Conservation (phyloP, 2,888 invertebrate genomes). For the Drosophila robusta region DNA sequence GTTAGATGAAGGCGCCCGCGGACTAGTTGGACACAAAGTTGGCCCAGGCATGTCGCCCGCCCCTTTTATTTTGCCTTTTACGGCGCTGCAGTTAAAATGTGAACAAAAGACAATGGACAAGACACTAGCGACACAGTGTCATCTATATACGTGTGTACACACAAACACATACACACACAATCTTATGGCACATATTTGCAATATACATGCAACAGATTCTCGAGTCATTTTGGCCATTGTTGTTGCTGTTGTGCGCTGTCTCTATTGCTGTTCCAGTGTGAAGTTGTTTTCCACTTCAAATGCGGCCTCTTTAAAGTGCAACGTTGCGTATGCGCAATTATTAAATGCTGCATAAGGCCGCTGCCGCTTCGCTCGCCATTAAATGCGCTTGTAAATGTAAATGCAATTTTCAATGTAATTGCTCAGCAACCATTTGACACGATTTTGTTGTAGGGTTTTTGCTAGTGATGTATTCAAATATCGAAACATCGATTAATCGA, state of each 20-base stretch:
- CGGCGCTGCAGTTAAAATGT: constrained; percentile 48
- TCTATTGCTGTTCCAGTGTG: constrained; percentile 23
- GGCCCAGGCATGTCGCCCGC: constrained; percentile 41
- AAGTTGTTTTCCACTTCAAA: constrained; percentile 58
- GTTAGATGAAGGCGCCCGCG: constrained; percentile 56
- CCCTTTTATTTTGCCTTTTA: constrained; percentile 28
- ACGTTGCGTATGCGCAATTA: constrained; percentile 77
- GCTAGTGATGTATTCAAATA: constrained; percentile 10
- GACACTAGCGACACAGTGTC: constrained; percentile 43
- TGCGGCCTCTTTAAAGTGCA: constrained; percentile 63
- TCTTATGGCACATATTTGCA: constrained; percentile 5
- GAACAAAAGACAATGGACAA: constrained; percentile 59
- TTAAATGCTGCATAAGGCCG: constrained; percentile 70
- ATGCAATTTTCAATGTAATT: constrained; percentile 52
- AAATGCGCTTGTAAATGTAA: constrained; percentile 41
- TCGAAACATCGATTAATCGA: background rate
- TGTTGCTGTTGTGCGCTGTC: constrained; percentile 42
- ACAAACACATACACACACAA: constrained; percentile 2
- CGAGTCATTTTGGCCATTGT: constrained; percentile 16
- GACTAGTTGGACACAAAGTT: constrained; percentile 61
- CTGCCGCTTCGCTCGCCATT: constrained; percentile 40
- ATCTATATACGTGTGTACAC: constrained; percentile 10
- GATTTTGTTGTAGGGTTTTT: constrained; percentile 34
- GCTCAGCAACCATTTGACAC: constrained; percentile 54
- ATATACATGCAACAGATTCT: constrained; percentile 35